A percentile compares a stretch with the other conserved stretches of the same genome.
Conservation (phyloP, 2,888 invertebrate genomes). For the Philaethria dido region DNA sequence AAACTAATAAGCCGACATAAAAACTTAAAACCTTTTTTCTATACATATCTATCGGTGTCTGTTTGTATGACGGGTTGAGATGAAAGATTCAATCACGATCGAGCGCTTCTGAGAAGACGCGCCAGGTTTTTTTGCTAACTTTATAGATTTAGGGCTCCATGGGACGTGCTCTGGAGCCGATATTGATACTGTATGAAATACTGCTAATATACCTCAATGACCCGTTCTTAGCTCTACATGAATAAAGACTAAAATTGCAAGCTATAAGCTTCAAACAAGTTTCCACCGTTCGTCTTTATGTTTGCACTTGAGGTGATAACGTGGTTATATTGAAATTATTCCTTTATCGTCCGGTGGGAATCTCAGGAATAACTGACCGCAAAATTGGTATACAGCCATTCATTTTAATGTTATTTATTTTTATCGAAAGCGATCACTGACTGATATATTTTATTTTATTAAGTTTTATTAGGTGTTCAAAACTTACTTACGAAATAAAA, state of each 20-base stretch:
- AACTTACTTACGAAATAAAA: neutral
- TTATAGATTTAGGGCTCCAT: slow-evolving; percentile 62
- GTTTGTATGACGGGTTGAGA: slow-evolving; percentile 60
- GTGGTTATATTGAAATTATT: slow-evolving; percentile 41
- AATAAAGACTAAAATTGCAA: slow-evolving; percentile 11
- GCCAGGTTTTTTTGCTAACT: slow-evolving; percentile 54
- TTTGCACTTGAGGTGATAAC: slow-evolving; percentile 40
- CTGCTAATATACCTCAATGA: neutral
- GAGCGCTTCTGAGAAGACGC: slow-evolving; percentile 70
- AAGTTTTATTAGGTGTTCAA: neutral
- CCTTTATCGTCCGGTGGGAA: slow-evolving; percentile 39
- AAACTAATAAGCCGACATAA: slow-evolving; percentile 61
- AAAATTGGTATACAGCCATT: slow-evolving; percentile 22
- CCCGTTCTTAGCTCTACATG: neutral
- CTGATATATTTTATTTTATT: neutral
- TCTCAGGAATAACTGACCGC: slow-evolving; percentile 38
- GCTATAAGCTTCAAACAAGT: neutral
- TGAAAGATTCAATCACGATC: slow-evolving; percentile 77
- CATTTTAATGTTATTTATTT: slow-evolving; percentile 19
- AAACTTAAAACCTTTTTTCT: slow-evolving; percentile 58
- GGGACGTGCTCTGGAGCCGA: slow-evolving; percentile 45
- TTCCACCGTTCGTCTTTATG: slow-evolving; percentile 31
- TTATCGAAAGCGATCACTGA: slow-evolving; percentile 3
- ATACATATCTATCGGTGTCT: slow-evolving; percentile 53
- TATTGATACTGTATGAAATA: slow-evolving; percentile 19